These are phyloP conservation scores for Microhierax caerulescens DNA, from an alignment of 2,797 vertebrate species.

Conservation along the genomic window DNA sequence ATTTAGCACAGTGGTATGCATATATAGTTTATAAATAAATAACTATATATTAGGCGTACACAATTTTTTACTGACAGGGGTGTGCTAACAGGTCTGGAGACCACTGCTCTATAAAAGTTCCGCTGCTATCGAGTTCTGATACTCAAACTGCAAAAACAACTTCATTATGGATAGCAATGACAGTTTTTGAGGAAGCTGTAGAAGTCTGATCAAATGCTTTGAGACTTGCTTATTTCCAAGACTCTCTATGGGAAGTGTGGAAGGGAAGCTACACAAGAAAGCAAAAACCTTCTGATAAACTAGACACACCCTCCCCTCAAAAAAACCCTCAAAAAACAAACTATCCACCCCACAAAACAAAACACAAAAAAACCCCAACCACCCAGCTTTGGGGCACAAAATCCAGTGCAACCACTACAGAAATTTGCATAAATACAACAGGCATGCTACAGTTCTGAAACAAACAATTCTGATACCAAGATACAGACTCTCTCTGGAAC, in stretches of 20 bases:
- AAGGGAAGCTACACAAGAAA: neutral
- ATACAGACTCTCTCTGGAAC: neutral
- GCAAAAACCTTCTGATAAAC: neutral
- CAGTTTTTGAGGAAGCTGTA: neutral
- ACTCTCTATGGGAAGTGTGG: neutral
- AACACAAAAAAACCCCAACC: neutral
- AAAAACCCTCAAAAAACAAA: neutral
- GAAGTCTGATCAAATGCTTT: neutral
- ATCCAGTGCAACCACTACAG: neutral
- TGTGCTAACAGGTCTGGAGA: neutral
- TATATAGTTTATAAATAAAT: neutral
- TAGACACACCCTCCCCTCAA: neutral
- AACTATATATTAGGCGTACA: neutral
- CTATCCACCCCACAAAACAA: neutral
- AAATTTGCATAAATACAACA: neutral
- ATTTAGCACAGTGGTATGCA: neutral
- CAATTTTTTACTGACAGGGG: neutral
- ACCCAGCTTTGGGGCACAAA: neutral
- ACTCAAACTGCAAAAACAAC: neutral
- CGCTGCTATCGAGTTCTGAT: neutral
- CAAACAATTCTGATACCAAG: neutral
- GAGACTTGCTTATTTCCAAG: neutral
- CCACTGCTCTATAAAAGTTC: neutral
- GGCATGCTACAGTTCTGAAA: neutral
- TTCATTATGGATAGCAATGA: neutral